A percentile compares a stretch with the other conserved stretches of the same genome.
Evolutionary conservation across 2,888 invertebrate species (phyloP).

Genomic region (Lissonota sp.): DNA sequence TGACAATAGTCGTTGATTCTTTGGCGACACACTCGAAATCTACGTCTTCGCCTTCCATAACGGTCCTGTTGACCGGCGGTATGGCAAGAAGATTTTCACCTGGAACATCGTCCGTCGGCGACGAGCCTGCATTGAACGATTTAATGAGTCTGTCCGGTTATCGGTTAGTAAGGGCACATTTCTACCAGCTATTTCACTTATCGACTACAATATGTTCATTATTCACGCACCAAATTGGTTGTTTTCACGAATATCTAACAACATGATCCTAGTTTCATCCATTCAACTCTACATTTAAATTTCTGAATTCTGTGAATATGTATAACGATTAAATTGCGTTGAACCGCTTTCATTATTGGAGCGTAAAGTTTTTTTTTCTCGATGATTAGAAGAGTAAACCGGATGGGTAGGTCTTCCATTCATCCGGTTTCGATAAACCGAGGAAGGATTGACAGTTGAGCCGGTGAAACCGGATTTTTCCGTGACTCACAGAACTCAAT

Average conservation of each 20-base stretch:
- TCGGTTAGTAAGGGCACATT: slow-evolving; percentile 79
- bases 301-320: no score
- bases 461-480: slow-evolving; percentile 23
- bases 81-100: slow-evolving; percentile 95
- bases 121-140: slow-evolving; percentile 83
- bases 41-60: slow-evolving; percentile 92
- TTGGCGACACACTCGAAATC: slow-evolving; percentile 93
- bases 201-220: not conserved
- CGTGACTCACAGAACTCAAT: slow-evolving; percentile 28
- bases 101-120: slow-evolving; percentile 84
- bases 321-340: no score
- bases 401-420: slow-evolving; percentile 47
- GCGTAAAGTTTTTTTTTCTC: not conserved
- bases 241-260: no score
- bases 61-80: slow-evolving; percentile 95
- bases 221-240: no score
- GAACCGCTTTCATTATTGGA: no score
- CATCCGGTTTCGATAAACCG: slow-evolving; percentile 38
- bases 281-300: no score
- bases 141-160: slow-evolving; percentile 82
- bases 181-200: slow-evolving; percentile 43
- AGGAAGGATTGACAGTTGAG: slow-evolving; percentile 24
- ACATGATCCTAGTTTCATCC: no score
- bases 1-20: slow-evolving; percentile 86
- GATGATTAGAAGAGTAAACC: slow-evolving; percentile 38